A percentile compares a stretch with the other conserved stretches of the same genome.
Conservation (phyloP, 2,888 invertebrate species). For the Vandiemenella viatica region DNA sequence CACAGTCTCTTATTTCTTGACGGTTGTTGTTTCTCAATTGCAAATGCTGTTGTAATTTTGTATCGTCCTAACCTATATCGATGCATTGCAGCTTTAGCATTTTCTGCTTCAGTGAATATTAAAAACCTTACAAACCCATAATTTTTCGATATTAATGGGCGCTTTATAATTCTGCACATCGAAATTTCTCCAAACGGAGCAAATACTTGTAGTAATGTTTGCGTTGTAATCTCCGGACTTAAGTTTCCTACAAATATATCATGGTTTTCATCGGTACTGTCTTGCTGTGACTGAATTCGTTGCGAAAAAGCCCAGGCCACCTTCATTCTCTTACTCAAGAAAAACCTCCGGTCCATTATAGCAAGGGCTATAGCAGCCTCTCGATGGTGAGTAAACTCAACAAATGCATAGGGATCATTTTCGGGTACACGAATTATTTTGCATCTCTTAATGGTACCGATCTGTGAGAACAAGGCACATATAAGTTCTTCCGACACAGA, state of each 20-base stretch:
- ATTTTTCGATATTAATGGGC: constrained; percentile 97
- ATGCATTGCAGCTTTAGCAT: constrained; percentile 96
- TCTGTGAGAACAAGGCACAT: constrained; percentile 89
- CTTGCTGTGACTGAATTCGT: constrained; percentile 88
- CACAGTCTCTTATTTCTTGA: constrained; percentile 48
- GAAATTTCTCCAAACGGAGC: constrained; percentile 98
- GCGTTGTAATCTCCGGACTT: constrained; percentile 97
- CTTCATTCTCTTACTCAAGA: constrained; percentile 98
- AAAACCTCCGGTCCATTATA: constrained; percentile 96
- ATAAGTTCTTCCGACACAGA: constrained; percentile 89
- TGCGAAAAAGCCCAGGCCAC: constrained; percentile 99
- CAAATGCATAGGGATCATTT: constrained; percentile 98
- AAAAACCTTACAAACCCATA: constrained; percentile 99
- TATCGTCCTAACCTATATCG: constrained; percentile 98
- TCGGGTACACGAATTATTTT: constrained; percentile 98
- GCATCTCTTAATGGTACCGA: constrained; percentile 94
- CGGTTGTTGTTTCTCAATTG: constrained; percentile 83
- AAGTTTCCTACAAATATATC: constrained; percentile 99
- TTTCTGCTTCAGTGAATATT: constrained; percentile 96
- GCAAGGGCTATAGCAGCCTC: constrained; percentile 92
- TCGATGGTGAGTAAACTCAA: constrained; percentile 92
- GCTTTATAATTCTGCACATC: constrained; percentile 96
- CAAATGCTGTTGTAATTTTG: constrained; percentile 99
- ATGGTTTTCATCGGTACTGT: constrained; percentile 97
- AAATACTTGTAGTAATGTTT: constrained; percentile 92